Evolutionary conservation across 2,797 vertebrate species (phyloP), one percentile per base, ranked within the genome.

Genomic region (Halcyon badia): DNA sequence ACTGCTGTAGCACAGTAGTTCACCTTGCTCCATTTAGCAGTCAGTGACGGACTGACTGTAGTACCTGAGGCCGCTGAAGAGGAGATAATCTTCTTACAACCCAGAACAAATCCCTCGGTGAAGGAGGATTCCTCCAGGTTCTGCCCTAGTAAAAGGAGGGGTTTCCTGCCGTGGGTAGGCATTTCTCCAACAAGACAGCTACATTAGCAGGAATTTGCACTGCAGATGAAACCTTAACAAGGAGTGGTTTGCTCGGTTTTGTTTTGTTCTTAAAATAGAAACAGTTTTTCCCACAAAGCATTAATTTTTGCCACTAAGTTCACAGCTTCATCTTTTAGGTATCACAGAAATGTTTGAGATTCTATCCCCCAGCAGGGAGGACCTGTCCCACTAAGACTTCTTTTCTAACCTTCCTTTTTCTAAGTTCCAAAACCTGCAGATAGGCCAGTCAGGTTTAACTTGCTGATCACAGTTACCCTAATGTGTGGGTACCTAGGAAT

Each of bases 11-110:
- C 72, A 31, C 20, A 14, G 66, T 24, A 60, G 85, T 93, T 97
- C 94, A 95, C 91, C 94, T 96, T 96, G 91, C 87, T 96, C 91
- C 62, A 57, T 77, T 94, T 93, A 94, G 76, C 85, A 87, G 84
- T n/a, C 57, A 42, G 89, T 2, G 1, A 52, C 2, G 6, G 79
- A 57, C 24, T 0, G 1, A 31, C 17, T 0, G 2, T n/a, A 44
- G 78, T 83, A 94, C 62, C 89, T 68, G 60, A 64, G 90, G 86
- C 69, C 57, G 9, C 65, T 5, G 15, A 35, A 15, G 77, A 66
- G 52, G 39, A 91, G 57, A 60, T 77, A 73, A 90, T 96, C 87
- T 78, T 65, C 49, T 90, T 75, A 54, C 46, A 75, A 24, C 41
- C 37, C 37, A 35, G 72, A 68, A 35, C 2, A 21, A 94, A 88